Conservation (phyloP, 2,888 invertebrate genomes). For the Charanyca ferruginea region DNA sequence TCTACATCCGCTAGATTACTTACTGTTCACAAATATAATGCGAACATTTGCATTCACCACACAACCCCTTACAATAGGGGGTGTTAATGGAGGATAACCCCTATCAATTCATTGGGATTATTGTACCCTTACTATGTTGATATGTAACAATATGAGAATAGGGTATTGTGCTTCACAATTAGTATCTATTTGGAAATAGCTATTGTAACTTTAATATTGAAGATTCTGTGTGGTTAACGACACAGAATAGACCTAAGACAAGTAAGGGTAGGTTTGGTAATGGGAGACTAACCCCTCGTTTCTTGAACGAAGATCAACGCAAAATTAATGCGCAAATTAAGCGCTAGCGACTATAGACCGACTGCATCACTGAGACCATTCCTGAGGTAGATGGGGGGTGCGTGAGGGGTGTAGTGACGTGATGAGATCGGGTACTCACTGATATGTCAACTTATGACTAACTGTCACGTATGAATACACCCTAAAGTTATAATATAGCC, state of each 20-base stretch:
- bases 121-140: conserved; percentile 27
- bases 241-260: neutral
- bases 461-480: too few relatives aligned
- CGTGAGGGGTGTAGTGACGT: too few relatives aligned
- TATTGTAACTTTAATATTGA: conserved; percentile 13
- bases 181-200: conserved; percentile 2
- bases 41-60: conserved; percentile 42
- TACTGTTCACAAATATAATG: conserved; percentile 29
- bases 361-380: too few relatives aligned
- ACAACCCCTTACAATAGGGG: conserved; percentile 39
- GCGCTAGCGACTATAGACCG: too few relatives aligned
- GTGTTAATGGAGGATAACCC: conserved; percentile 55
- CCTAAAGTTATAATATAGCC: too few relatives aligned
- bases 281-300: too few relatives aligned
- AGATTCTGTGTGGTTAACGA: neutral
- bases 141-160: conserved; percentile 23
- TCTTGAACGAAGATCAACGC: too few relatives aligned
- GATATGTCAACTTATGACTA: too few relatives aligned
- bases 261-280: too few relatives aligned
- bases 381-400: too few relatives aligned
- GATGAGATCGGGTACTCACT: too few relatives aligned
- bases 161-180: conserved; percentile 14
- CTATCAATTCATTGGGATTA: conserved; percentile 58
- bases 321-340: too few relatives aligned
- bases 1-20: conserved; percentile 19